These are phyloP conservation scores for Drosophila mulleri DNA, from an alignment of 2,888 invertebrate species.

Conservation along the genomic window DNA sequence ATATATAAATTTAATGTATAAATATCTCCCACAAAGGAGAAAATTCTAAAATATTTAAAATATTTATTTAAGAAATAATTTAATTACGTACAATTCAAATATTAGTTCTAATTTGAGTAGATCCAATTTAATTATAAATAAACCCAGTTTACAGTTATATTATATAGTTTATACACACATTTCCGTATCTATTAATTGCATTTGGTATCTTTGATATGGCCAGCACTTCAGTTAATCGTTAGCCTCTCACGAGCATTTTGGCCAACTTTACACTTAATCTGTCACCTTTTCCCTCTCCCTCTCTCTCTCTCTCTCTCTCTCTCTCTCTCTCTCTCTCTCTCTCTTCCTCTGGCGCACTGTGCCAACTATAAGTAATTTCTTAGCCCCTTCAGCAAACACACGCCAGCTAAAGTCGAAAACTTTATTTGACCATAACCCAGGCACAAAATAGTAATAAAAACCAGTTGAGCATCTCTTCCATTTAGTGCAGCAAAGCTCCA, in stretches of 20 bases:
- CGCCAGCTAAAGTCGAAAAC: conserved; percentile 33
- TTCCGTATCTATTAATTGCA: conserved; percentile 1
- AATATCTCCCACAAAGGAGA: no score
- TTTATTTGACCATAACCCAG: conserved; percentile 60
- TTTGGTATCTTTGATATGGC: background rate
- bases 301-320: no score
- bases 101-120: no score
- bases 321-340: background rate
- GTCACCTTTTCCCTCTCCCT: conserved; percentile 4
- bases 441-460: conserved; percentile 59
- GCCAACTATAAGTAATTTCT: background rate
- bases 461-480: conserved; percentile 62
- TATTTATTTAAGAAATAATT: no score
- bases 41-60: no score
- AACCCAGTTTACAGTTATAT: background rate
- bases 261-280: conserved; percentile 21
- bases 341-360: no score
- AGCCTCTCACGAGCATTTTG: conserved; percentile 5
- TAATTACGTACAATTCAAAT: no score
- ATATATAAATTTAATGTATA: no score
- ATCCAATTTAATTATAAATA: background rate
- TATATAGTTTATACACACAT: background rate
- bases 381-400: conserved; percentile 12
- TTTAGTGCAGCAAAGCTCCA: conserved; percentile 49
- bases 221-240: background rate